phyloP scores from a whole-genome alignment of 2,113 vertebrate species.

The Uropsilus gracilis region DNA sequence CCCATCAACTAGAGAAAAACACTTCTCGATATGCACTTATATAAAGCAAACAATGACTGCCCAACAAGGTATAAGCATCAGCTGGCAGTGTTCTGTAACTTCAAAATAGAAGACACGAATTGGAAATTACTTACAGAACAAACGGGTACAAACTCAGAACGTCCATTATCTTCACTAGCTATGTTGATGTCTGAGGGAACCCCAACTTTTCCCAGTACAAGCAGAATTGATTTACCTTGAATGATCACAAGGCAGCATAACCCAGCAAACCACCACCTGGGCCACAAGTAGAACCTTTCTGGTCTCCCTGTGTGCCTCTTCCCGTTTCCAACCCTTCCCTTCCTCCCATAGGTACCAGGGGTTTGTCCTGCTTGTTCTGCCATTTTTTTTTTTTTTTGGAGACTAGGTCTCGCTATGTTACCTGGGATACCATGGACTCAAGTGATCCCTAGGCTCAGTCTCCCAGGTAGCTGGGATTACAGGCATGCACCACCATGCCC shows the following conservation, averaged over 20 bases:
- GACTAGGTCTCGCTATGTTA: too few relatives aligned
- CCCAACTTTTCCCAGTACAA: not conserved
- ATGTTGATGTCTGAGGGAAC: not conserved
- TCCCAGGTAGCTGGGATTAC: too few relatives aligned
- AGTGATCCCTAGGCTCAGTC: too few relatives aligned
- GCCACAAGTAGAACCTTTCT: not conserved
- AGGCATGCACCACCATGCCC: too few relatives aligned
- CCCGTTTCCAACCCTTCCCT: not conserved
- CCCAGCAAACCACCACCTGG: not conserved
- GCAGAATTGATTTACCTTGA: not conserved
- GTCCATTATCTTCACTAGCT: not conserved
- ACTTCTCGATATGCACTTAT: not conserved
- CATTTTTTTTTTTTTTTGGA: too few relatives aligned
- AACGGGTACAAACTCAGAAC: not conserved
- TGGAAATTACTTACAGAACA: constrained; percentile 52
- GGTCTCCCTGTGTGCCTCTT: not conserved
- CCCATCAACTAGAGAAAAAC: not conserved
- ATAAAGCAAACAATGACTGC: constrained; percentile 18
- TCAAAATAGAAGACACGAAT: constrained; percentile 13
- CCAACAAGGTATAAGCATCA: not conserved
- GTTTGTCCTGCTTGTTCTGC: not conserved
- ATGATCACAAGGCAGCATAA: not conserved
- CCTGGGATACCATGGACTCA: too few relatives aligned
- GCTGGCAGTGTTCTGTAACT: not conserved
- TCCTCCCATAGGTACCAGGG: not conserved